phyloP scores from a whole-genome alignment of 2,797 vertebrate genomes.

The Squalus acanthias region DNA sequence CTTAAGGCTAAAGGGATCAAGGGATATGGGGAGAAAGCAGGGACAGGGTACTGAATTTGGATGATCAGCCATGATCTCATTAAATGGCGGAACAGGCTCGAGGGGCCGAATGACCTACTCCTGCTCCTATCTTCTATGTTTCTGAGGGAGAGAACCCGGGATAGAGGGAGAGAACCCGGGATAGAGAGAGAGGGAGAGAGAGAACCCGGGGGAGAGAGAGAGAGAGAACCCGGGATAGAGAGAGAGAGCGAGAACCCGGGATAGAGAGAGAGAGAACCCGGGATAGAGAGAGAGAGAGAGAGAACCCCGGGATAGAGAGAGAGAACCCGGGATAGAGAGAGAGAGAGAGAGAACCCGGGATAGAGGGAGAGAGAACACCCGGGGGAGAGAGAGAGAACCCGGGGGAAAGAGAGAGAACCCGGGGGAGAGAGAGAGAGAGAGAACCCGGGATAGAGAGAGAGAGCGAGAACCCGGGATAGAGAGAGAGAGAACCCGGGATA shows the following conservation, averaged over 20 bases:
- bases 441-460: not conserved
- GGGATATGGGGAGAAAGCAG: no score
- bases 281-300: not conserved
- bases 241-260: no score
- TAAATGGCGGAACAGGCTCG: no score
- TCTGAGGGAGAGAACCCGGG: not conserved
- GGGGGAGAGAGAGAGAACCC: not conserved
- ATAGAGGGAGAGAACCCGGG: not conserved
- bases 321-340: not conserved
- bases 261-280: not conserved
- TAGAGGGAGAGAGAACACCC: no score
- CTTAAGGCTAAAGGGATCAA: no score
- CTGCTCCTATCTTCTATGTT: no score
- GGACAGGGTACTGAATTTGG: no score
- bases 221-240: not conserved
- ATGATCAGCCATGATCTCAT: no score
- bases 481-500: not conserved
- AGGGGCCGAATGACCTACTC: no score
- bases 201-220: not conserved
- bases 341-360: no score
- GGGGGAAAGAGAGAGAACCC: not conserved
- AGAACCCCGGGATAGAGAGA: not conserved
- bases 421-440: not conserved
- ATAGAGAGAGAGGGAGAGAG: no score
- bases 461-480: no score